Percentiles rank a stretch among this genome's conserved stretches.
Conservation (phyloP, 2,113 vertebrate species). For the Falco punctatus region DNA sequence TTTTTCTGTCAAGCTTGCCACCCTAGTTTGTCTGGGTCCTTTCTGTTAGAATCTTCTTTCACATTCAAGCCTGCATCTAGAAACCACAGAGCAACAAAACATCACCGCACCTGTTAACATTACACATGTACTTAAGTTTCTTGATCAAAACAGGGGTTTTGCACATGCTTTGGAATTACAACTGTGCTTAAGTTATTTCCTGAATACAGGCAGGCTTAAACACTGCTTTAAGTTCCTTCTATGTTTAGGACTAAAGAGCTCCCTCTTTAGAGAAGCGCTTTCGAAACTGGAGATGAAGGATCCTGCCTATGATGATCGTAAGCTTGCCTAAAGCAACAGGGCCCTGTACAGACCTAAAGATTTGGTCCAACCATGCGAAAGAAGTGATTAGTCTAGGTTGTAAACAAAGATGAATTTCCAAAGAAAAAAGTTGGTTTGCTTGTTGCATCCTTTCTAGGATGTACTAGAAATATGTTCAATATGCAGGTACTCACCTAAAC, state of each 20-base stretch:
- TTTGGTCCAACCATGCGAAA: not conserved
- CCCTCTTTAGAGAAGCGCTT: not conserved
- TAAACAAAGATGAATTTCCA: not conserved
- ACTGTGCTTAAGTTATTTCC: not conserved
- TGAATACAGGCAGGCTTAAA: not conserved
- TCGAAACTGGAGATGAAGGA: not conserved
- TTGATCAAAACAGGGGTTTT: not conserved
- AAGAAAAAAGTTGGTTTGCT: not conserved
- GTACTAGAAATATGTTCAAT: not conserved
- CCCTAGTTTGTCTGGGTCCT: not conserved
- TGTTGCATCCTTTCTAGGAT: not conserved
- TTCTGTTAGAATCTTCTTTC: not conserved
- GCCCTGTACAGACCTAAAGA: not conserved
- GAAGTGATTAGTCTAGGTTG: not conserved
- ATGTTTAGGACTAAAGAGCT: not conserved
- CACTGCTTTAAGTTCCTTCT: not conserved
- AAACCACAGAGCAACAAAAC: not conserved
- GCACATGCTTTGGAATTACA: not conserved
- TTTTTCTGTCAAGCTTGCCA: not conserved
- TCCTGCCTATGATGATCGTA: rapidly evolving
- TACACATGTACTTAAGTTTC: not conserved
- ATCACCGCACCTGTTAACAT: not conserved
- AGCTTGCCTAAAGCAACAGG: not conserved
- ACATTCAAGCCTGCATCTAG: not conserved
- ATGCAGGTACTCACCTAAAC: not conserved